A percentile compares a stretch with the other conserved stretches of the same genome.
Conservation (phyloP, 1,140 invertebrate species). For the Neelides sp. region DNA sequence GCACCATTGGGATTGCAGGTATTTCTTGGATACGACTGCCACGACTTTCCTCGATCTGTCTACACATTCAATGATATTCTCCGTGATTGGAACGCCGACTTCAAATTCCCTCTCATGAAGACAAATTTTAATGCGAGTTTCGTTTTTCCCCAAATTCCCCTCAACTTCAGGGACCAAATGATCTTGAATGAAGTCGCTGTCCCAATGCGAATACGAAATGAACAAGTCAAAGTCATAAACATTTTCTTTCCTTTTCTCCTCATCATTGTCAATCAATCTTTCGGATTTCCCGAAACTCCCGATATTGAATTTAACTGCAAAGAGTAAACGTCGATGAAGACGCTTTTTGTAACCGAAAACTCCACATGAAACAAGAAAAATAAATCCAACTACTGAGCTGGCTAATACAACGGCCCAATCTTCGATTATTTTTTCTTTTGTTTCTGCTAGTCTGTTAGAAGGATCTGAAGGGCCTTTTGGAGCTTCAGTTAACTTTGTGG, state of each 20-base stretch:
- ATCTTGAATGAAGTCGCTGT: conserved; percentile 46
- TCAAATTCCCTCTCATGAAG: conserved; percentile 49
- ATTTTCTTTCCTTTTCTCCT: conserved; percentile 32
- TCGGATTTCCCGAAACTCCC: conserved; percentile 36
- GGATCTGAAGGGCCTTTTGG: too few species aligned
- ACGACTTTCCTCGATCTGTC: conserved; percentile 46
- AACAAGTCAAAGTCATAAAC: conserved; percentile 45
- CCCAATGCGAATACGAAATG: conserved; percentile 48
- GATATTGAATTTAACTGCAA: conserved; percentile 41
- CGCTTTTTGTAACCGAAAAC: conserved; percentile 32
- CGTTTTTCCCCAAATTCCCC: conserved; percentile 22
- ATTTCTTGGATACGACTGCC: conserved; percentile 45
- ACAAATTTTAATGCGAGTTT: conserved; percentile 36
- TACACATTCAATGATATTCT: conserved; percentile 52
- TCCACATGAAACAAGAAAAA: too few species aligned
- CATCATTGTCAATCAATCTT: conserved; percentile 37
- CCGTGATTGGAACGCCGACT: conserved; percentile 31
- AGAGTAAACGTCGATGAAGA: conserved; percentile 42
- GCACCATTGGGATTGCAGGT: conserved; percentile 50
- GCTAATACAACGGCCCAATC: too few species aligned
- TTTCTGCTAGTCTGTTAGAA: too few species aligned
- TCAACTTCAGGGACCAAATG: conserved; percentile 47
- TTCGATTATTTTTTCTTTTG: too few species aligned
- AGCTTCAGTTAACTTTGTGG: too few species aligned
- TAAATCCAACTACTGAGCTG: too few species aligned